Percentiles rank a stretch among this genome's conserved stretches.
These are phyloP conservation scores for Grallaria varia DNA, from an alignment of 2,113 vertebrate species.

Conservation along the genomic window DNA sequence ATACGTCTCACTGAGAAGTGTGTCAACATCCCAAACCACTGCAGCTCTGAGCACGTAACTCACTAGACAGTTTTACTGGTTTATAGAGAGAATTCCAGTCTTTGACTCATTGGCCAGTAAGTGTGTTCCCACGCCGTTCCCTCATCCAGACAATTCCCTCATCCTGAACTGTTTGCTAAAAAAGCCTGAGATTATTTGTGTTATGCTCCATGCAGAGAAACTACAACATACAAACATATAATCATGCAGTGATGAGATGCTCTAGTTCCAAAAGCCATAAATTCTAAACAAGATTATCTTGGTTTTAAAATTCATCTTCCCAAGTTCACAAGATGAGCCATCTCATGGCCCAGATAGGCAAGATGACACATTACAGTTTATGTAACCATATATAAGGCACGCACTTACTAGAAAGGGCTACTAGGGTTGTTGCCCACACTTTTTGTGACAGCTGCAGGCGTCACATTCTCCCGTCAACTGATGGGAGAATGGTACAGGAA, in stretches of 20 bases:
- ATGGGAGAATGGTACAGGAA: neutral
- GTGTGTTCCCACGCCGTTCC: neutral
- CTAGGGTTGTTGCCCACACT: neutral
- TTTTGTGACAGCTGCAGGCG: neutral
- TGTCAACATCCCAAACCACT: conserved; percentile 17
- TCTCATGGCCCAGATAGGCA: neutral
- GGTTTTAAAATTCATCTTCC: neutral
- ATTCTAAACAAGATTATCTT: neutral
- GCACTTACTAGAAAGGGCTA: neutral
- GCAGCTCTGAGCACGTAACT: neutral
- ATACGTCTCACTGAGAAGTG: neutral
- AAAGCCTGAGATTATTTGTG: conserved; percentile 11
- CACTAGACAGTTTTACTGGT: conserved; percentile 17
- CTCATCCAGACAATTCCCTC: conserved; percentile 4
- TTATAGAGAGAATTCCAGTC: conserved; percentile 27
- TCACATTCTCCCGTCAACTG: neutral
- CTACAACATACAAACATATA: neutral
- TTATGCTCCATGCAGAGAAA: neutral
- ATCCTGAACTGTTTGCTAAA: neutral
- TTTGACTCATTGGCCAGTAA: conserved; percentile 26
- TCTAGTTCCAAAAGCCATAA: neutral
- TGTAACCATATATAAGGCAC: neutral
- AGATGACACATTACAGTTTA: neutral
- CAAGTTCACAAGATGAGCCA: neutral
- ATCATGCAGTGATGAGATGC: neutral